phyloP scores from a whole-genome alignment of 2,797 vertebrate species.

The Molothrus ater region DNA sequence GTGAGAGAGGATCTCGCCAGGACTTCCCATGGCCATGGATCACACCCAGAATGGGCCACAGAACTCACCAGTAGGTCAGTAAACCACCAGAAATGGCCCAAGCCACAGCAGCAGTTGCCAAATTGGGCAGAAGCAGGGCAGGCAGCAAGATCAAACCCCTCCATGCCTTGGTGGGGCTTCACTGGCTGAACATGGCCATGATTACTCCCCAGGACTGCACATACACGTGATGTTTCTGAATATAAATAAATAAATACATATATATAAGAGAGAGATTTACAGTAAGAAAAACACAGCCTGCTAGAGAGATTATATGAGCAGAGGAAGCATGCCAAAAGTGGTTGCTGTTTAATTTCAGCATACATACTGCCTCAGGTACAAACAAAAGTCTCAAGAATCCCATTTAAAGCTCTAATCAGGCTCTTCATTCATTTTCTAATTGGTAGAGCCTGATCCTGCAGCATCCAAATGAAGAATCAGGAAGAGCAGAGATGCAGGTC shows the following conservation, averaged over 20 bases:
- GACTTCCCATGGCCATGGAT: not conserved
- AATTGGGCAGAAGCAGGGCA: not conserved
- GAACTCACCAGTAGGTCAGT: not conserved
- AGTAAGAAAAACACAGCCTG: slow-evolving; percentile 17
- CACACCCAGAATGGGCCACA: not conserved
- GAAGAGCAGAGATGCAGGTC: not conserved
- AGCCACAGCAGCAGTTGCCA: not conserved
- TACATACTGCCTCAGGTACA: slow-evolving; percentile 59
- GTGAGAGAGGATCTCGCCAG: not conserved
- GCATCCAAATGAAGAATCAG: not conserved
- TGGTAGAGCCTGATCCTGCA: slow-evolving; percentile 22
- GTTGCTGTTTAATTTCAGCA: slow-evolving; percentile 61
- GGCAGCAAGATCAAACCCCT: not conserved
- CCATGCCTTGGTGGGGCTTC: accelerated
- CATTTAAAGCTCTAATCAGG: slow-evolving; percentile 59
- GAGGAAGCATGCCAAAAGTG: slow-evolving; percentile 44
- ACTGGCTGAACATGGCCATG: not conserved
- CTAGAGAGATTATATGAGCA: slow-evolving; percentile 37
- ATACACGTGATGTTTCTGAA: not conserved
- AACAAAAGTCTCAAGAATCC: slow-evolving; percentile 60
- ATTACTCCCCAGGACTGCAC: not conserved
- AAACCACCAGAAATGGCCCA: not conserved
- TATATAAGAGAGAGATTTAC: not conserved
- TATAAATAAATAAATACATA: not conserved
- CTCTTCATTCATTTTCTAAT: slow-evolving; percentile 53